Evolutionary conservation across 2,888 invertebrate species (phyloP).

Genomic region (Hedya salicella): DNA sequence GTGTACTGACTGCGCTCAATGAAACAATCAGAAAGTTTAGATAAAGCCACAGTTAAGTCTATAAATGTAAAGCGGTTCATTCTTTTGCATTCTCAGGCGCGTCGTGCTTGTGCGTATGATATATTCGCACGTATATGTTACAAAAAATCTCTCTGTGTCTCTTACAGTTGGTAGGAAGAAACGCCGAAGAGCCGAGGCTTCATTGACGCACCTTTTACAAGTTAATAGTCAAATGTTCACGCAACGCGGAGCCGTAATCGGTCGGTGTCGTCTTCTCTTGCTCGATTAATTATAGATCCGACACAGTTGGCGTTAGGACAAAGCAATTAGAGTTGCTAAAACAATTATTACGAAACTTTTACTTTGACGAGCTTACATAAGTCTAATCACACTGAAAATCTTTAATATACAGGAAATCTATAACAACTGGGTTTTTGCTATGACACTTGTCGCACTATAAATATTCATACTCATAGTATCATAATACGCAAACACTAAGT

Average conservation of each 20-base stretch:
- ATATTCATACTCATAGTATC: neutral
- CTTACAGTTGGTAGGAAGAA: slow-evolving; percentile 8
- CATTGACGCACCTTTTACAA: slow-evolving; percentile 16
- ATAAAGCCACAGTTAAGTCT: slow-evolving; percentile 9
- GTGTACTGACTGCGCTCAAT: slow-evolving; percentile 17
- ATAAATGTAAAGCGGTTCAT: slow-evolving; percentile 25
- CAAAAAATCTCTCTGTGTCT: slow-evolving; percentile 21
- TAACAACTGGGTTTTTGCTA: neutral
- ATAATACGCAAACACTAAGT: no score
- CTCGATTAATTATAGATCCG: slow-evolving; percentile 33
- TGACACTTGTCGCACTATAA: neutral
- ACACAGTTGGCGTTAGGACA: slow-evolving; percentile 35
- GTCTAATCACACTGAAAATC: slow-evolving; percentile 18
- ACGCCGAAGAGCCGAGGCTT: slow-evolving; percentile 6
- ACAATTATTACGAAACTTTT: slow-evolving; percentile 28
- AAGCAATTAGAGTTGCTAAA: slow-evolving; percentile 31
- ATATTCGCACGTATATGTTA: slow-evolving; percentile 26
- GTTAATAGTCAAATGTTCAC: slow-evolving; percentile 27
- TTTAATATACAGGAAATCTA: neutral
- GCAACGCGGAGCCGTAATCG: slow-evolving; percentile 34
- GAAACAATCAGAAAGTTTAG: slow-evolving; percentile 17
- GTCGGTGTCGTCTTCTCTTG: slow-evolving; percentile 22
- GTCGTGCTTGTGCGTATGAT: slow-evolving; percentile 14
- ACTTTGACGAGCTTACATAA: slow-evolving; percentile 17
- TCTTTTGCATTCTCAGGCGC: slow-evolving; percentile 23